Base-by-base conservation (phyloP, 2,888 invertebrate species). In the Clusia tigrina region DNA sequence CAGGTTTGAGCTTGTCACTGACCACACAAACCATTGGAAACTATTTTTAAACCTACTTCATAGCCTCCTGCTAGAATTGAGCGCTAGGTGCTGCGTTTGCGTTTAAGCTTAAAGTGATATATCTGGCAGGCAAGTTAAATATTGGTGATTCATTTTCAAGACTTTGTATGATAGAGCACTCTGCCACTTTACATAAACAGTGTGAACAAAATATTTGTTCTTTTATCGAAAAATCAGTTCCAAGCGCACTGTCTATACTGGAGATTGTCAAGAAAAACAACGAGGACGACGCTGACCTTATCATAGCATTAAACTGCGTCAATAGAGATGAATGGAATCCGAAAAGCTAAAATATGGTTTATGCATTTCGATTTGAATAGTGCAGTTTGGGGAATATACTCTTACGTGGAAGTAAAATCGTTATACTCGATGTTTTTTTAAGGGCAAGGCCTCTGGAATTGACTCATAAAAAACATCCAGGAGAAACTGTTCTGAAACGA, bases 291-390 rank as follows among this genome's bases (percentile, higher is more conserved):
- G 37, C 37, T 2, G 63, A 63, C 23, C 58, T 63, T 26, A 57
- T 63, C 52, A 42, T 51, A 46, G 46, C 25, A 24, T 53, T 66
- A 6, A 25, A 60, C 22, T 10, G 20, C 32, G 10, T 64, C 12
- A 66, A 54, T 24, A 62, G 46, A 10, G 24, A 60, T 23, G 51
- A 59, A 2, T 65, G 60, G 65, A 23, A 55, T n/a, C 51, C 51
- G 18, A 56, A 53, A 25, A 51, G 56, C 6, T 25, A 32, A 37
- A 65, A 62, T 54, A 57, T 9, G n/a, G 55, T 52, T 55, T 64
- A 52, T 42, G 60, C 64, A 17, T 64, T 64, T 54, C 64, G 64
- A 26, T n/a, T 64, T 6, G 62, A 67, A 18, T n/a, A 64, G 23
- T 51, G 60, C 24, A 60, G 54, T 6, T 20, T 60, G 20, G 62